Percentiles rank a stretch among this genome's conserved stretches.
Conservation (phyloP, 2,888 invertebrate species). For the Orthosia gracilis region DNA sequence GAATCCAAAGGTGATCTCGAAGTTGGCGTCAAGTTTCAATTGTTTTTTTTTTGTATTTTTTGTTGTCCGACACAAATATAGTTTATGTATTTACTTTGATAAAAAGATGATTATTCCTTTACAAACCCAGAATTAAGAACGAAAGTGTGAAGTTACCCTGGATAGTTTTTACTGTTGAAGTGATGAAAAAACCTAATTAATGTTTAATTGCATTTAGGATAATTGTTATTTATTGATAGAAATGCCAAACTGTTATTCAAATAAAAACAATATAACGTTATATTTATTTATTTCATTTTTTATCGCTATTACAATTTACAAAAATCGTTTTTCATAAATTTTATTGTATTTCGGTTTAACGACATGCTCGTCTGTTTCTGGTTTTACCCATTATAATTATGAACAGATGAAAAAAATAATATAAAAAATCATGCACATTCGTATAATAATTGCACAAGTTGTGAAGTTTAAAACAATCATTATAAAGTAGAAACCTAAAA, state of each 20-base stretch:
- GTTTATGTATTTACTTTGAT: too few species aligned
- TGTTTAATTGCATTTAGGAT: slow-evolving; percentile 65
- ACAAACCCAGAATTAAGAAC: not conserved
- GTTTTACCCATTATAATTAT: slow-evolving; percentile 18
- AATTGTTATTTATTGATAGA: slow-evolving; percentile 69
- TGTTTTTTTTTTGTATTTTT: too few species aligned
- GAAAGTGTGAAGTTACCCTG: not conserved
- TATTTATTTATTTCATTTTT: slow-evolving; percentile 63
- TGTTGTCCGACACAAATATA: too few species aligned
- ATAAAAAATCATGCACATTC: slow-evolving; percentile 22
- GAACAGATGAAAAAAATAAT: slow-evolving; percentile 7
- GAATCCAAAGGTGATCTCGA: too few species aligned
- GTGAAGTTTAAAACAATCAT: slow-evolving; percentile 7
- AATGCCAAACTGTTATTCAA: slow-evolving; percentile 72
- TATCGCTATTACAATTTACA: slow-evolving; percentile 65
- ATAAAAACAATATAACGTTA: slow-evolving; percentile 66
- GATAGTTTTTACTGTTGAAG: not conserved
- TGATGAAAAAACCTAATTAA: slow-evolving; percentile 31
- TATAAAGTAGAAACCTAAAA: slow-evolving; percentile 1
- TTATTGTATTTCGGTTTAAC: slow-evolving; percentile 45
- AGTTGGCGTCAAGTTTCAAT: too few species aligned
- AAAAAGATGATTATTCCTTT: not conserved
- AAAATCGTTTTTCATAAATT: slow-evolving; percentile 47
- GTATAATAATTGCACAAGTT: slow-evolving; percentile 38
- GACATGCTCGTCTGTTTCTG: slow-evolving; percentile 25